These are phyloP conservation scores for Benthosema pterotum DNA, from an alignment of 2,797 vertebrate species.

Conservation along the genomic window DNA sequence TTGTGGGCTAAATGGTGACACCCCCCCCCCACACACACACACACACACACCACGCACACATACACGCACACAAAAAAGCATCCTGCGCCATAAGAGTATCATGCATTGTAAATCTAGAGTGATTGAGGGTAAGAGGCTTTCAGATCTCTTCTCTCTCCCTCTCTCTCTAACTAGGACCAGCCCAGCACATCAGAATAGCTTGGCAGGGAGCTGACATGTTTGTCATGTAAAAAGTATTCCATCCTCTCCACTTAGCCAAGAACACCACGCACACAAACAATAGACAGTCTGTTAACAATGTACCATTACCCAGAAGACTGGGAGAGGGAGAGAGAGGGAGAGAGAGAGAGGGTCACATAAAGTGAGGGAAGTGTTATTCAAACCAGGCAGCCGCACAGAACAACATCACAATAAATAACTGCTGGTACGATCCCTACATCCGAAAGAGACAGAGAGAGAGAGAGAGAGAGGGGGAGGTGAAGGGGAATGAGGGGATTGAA, in stretches of 20 bases:
- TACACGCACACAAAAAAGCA: not conserved
- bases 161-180: conserved; percentile 65
- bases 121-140: conserved; percentile 51
- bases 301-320: conserved; percentile 73
- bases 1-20: not conserved
- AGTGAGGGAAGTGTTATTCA: conserved; percentile 73
- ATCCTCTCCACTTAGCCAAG: conserved; percentile 75
- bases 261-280: conserved; percentile 82
- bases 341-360: conserved; percentile 27
- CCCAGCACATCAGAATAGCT: conserved; percentile 67
- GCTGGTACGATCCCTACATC: conserved; percentile 48
- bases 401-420: conserved; percentile 82
- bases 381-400: conserved; percentile 75
- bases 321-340: conserved; percentile 48
- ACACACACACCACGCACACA: conserved; percentile 9
- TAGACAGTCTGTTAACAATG: conserved; percentile 80
- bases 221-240: conserved; percentile 84
- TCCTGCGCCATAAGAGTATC: conserved; percentile 43
- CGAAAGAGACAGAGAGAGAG: not conserved
- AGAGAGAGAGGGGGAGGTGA: conserved; percentile 42
- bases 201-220: conserved; percentile 77
- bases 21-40: conserved; percentile 41
- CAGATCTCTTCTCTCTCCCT: conserved; percentile 27
- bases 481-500: conserved; percentile 36
- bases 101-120: conserved; percentile 51